Base-by-base conservation (phyloP, 2,888 invertebrate species). In the Brachyptera risi region DNA sequence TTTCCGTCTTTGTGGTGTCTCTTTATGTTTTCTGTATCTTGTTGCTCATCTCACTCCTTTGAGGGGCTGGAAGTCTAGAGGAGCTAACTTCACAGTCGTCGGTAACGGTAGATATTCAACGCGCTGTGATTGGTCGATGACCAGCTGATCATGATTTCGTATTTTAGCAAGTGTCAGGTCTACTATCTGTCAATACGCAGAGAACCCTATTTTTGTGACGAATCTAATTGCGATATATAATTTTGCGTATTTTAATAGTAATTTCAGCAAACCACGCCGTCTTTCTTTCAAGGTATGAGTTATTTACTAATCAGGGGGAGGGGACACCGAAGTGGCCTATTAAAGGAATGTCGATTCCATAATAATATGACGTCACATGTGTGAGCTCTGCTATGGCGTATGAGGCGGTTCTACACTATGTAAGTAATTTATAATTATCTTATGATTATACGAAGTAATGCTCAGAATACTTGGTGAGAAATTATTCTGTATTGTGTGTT, bases 311-410 rank as follows among this genome's bases (percentile, higher is more conserved):
- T 54, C 37, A 21, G 19, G 54, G 54, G 54, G 37, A 54, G 54
- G 54, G 37, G 35, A 54, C 37, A 7, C 3, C 17, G 4, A 47
- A 47, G 35, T 59, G 59, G 63, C 61, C 63, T 59, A 61, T 51
- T 58, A 40, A 50, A 23, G 62, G 64, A 60, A 65, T 59, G 63
- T 65, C 63, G 63, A 63, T 63, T 19, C 54, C 57, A 42, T 58
- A 37, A n/a, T n/a, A n/a, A 50, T 47, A 63, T 65, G 65, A 65
- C 63, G 63, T 65, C 63, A 64, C 59, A 64, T 64, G 63, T 59
- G 56, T 37, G 51, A 21, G 19, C 44, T 54, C 51, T 56, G 63
- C 59, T 63, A 65, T 65, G 65, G 65, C 65, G 63, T 63, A 61
- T 57, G 60, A 63, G 59, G 58, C 65, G 65, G 61, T 63, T 35